phyloP scores from a whole-genome alignment of 2,113 vertebrate genomes.

The Thomomys bottae region DNA sequence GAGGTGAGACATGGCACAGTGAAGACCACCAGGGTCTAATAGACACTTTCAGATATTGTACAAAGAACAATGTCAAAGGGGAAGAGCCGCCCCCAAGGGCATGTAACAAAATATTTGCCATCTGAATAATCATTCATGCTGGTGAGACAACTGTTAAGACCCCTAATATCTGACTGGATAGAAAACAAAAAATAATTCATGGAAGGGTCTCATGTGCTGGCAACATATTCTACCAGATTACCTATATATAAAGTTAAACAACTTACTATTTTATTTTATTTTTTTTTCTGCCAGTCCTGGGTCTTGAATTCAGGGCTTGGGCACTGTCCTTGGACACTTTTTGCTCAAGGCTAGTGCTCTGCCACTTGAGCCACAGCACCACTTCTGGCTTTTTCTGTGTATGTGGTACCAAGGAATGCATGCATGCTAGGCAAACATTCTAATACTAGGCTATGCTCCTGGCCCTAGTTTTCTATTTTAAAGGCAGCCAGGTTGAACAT shows the following conservation, averaged over 20 bases:
- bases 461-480: neutral
- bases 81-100: neutral
- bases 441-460: too few species aligned
- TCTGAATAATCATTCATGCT: neutral
- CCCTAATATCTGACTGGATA: neutral
- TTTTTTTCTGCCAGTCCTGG: too few species aligned
- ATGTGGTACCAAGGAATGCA: too few species aligned
- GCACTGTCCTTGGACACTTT: too few species aligned
- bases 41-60: slow-evolving; percentile 4
- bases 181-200: neutral
- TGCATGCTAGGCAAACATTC: too few species aligned
- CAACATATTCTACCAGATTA: neutral
- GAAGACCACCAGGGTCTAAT: slow-evolving; percentile 12
- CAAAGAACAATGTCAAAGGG: neutral
- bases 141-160: neutral
- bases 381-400: too few species aligned
- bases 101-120: neutral
- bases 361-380: too few species aligned
- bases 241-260: neutral
- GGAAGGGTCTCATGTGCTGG: neutral
- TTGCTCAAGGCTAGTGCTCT: too few species aligned
- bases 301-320: too few species aligned
- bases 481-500: neutral
- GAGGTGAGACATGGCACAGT: neutral
- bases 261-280: too few species aligned